A percentile compares a stretch with the other conserved stretches of the same genome.
Conservation (phyloP, 2,113 vertebrate species). For the Sitta europaea region DNA sequence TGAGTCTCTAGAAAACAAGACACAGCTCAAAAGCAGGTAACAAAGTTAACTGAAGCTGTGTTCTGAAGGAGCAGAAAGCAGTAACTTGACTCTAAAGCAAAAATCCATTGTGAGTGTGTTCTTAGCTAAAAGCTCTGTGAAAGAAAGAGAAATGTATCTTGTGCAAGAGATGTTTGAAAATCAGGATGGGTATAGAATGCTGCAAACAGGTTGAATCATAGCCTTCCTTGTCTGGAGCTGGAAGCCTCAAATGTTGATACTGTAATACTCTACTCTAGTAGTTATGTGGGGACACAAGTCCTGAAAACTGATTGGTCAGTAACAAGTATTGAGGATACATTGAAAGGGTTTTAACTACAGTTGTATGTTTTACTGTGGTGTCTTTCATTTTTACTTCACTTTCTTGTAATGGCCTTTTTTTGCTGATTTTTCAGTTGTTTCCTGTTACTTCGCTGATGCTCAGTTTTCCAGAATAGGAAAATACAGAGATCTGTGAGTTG, state of each 20-base stretch:
- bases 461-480: neutral
- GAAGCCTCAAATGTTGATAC: neutral
- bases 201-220: neutral
- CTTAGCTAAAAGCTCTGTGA: neutral
- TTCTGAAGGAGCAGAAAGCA: neutral
- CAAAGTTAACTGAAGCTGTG: neutral
- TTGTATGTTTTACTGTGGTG: neutral
- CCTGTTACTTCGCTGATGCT: neutral
- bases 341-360: neutral
- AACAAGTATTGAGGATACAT: neutral
- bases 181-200: neutral
- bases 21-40: neutral
- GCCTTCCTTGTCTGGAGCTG: neutral
- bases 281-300: neutral
- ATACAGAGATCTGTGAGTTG: neutral
- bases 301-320: neutral
- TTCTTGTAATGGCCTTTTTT: neutral
- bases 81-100: neutral
- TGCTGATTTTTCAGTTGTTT: neutral
- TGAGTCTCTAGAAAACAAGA: neutral
- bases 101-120: neutral
- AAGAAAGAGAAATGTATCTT: neutral
- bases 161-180: neutral
- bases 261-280: neutral
- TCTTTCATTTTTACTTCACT: neutral